Percentiles rank a stretch among this genome's conserved stretches.
Evolutionary conservation across 2,888 invertebrate genomes (phyloP).

Genomic region (Apotomis betuletana): DNA sequence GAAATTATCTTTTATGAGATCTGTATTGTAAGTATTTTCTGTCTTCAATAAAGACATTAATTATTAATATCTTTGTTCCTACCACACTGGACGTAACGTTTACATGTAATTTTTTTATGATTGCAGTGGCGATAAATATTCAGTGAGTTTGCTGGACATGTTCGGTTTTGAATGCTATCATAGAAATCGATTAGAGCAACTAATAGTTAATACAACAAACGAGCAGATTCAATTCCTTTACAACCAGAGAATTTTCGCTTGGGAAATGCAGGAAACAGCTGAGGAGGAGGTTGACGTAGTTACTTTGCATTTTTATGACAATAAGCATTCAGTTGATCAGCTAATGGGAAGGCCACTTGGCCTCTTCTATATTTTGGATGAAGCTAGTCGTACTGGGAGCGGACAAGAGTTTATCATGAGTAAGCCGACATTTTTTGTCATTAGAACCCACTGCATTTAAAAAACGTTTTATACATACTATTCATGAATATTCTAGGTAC

Average conservation of each 20-base stretch:
- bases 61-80: conserved; percentile 23
- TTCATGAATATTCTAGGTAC: conserved; percentile 73
- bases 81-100: conserved; percentile 30
- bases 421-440: conserved; percentile 60
- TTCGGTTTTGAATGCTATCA: conserved; percentile 97
- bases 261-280: conserved; percentile 92
- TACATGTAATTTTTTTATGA: conserved; percentile 38
- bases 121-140: conserved; percentile 92
- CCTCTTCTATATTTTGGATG: conserved; percentile 92
- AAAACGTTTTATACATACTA: not conserved
- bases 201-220: conserved; percentile 94
- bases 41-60: conserved; percentile 27
- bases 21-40: conserved; percentile 90
- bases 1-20: conserved; percentile 91
- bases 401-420: conserved; percentile 89
- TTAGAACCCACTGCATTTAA: not conserved
- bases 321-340: conserved; percentile 93
- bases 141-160: conserved; percentile 92
- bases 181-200: conserved; percentile 92
- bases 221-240: conserved; percentile 97
- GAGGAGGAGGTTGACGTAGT: conserved; percentile 91
- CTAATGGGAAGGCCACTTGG: conserved; percentile 93
- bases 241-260: conserved; percentile 94
- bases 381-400: conserved; percentile 90
- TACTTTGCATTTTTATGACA: conserved; percentile 92